Conservation (phyloP, 1,140 invertebrate genomes). For the Brachionus sp. region DNA sequence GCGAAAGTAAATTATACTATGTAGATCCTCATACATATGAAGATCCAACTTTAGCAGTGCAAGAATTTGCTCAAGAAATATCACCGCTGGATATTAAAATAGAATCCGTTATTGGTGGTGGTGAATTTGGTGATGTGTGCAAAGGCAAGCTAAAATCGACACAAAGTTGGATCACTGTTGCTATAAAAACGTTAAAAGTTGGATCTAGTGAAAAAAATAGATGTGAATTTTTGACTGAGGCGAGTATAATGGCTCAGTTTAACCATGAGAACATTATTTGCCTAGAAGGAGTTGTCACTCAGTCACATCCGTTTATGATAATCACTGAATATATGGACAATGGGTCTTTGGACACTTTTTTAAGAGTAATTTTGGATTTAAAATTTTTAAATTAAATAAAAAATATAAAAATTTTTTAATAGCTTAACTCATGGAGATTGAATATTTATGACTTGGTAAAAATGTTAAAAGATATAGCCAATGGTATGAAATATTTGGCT, state of each 20-base stretch:
- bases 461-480: constrained; percentile 93
- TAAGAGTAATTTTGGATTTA: constrained; percentile 63
- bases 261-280: constrained; percentile 99
- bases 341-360: constrained; percentile 92
- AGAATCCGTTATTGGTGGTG: constrained; percentile 46
- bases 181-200: constrained; percentile 92
- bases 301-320: constrained; percentile 96
- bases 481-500: constrained; percentile 91
- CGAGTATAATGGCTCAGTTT: constrained; percentile 99
- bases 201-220: constrained; percentile 85
- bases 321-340: constrained; percentile 99
- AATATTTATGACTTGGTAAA: constrained; percentile 78
- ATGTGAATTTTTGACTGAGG: constrained; percentile 93
- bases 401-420: not conserved
- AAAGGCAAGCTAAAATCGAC: constrained; percentile 10
- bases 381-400: not conserved
- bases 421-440: constrained; percentile 45
- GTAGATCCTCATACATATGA: constrained; percentile 45
- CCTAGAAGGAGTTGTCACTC: constrained; percentile 96
- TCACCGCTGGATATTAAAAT: constrained; percentile 22
- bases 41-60: constrained; percentile 34
- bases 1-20: constrained; percentile 43
- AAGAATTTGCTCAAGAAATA: constrained; percentile 45
- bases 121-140: constrained; percentile 46
- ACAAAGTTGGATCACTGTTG: constrained; percentile 63